Evolutionary conservation across 2,113 vertebrate species (phyloP).

Genomic region (Heterochromis multidens): DNA sequence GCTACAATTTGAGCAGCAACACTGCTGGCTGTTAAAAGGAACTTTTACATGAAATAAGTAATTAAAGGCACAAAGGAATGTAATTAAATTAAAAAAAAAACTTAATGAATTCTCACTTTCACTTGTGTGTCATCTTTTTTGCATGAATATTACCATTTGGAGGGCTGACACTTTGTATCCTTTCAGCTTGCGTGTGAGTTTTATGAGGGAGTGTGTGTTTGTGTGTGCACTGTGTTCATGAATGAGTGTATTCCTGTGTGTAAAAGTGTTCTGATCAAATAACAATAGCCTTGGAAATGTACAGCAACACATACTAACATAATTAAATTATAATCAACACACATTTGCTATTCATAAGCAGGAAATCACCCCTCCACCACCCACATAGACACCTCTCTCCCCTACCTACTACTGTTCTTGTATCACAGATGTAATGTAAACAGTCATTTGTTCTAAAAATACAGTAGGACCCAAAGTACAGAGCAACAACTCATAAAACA

Average conservation of each 20-base stretch:
- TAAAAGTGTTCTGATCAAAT: constrained; percentile 16
- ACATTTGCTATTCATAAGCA: constrained; percentile 34
- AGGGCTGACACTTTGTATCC: background rate
- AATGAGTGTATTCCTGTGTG: constrained; percentile 2
- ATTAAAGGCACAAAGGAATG: background rate
- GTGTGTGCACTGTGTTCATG: background rate
- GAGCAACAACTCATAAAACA: background rate
- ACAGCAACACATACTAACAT: constrained; percentile 10
- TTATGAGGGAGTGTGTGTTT: background rate
- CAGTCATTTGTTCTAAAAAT: constrained; percentile 35
- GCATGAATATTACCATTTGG: background rate
- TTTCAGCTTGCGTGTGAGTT: background rate
- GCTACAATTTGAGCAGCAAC: background rate
- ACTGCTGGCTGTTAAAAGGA: background rate
- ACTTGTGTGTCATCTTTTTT: background rate
- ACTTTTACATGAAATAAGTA: background rate
- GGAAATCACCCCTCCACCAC: constrained; percentile 20
- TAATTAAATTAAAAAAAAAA: background rate
- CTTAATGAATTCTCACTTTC: background rate
- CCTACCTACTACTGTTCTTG: constrained; percentile 1
- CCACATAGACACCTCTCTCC: background rate
- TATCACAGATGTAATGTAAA: constrained; percentile 14
- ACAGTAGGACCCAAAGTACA: background rate
- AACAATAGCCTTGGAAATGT: constrained; percentile 19
- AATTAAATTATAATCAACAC: constrained; percentile 39